Base-by-base conservation (phyloP, 2,113 vertebrate genomes). In the Eleginops maclovinus region DNA sequence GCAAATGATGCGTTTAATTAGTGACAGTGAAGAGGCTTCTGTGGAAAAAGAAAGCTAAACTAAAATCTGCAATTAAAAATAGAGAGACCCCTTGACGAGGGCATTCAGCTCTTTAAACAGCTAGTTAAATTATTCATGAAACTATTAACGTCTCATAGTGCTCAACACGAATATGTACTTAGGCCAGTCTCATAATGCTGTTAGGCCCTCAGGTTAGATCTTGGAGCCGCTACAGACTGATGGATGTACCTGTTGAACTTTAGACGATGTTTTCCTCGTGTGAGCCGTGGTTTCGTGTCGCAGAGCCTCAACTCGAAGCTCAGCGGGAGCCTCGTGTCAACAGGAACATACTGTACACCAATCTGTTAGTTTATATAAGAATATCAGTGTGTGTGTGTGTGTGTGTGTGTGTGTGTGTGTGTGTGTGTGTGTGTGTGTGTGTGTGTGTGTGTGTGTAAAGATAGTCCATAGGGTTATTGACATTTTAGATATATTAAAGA, bases 61-160 rank as follows among this genome's bases (percentile, higher is more conserved):
- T 65, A 13, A 63, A 51, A 56, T 44, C 0, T 24, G n/a, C 19
- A 70, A 66, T 73, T 63, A 67, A 70, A 63, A 67, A 64, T 28
- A 79, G 4, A 63, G 64, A 83, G 70, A 83, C 68, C 49, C 47
- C 59, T 53, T 8, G 28, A 75, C 0, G 26, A 66, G 59, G 53
- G 63, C 22, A 50, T 79, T 68, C 17, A 59, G 54, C 68, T 70
- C 62, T 56, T n/a, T 78, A 61, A 36, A 72, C 51, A 63, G 16
- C 51, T 22, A 40, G 86, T 78, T 90, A 65, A 92, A 91, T 93
- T 85, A 88, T 91, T 82, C 75, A 93, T 28, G 53, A n/a, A 44
- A 80, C 81, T 85, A 79, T 84, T 84, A 81, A 82, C 70, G 84
- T 87, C 78, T 88, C 55, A 14, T 78, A 36, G 31, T 14, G 47